A percentile compares a stretch with the other conserved stretches of the same genome.
phyloP scores from a whole-genome alignment of 2,888 invertebrate species.

The Polietes domitor region DNA sequence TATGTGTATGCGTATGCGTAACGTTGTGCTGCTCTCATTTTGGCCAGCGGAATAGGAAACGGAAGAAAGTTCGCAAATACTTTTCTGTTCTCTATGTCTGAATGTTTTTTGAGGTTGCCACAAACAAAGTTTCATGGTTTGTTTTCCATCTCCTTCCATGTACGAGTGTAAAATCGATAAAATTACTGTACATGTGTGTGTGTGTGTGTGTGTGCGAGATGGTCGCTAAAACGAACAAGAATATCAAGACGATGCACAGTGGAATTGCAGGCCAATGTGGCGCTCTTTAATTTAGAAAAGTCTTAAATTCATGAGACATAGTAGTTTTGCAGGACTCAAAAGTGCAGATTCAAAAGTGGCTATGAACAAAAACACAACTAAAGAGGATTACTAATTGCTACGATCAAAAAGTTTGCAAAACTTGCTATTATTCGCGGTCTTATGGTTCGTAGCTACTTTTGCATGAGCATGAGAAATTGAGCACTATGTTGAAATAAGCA shows the following conservation, averaged over 20 bases:
- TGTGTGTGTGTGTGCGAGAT: background rate
- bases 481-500: too few species aligned
- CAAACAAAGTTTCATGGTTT: constrained; percentile 19
- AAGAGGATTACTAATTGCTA: too few species aligned
- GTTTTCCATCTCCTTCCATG: background rate
- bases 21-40: background rate
- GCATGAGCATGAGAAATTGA: too few species aligned
- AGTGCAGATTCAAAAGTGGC: too few species aligned
- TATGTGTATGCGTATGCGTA: background rate
- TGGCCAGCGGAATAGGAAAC: background rate
- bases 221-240: background rate
- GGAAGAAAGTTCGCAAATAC: background rate
- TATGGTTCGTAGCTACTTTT: too few species aligned
- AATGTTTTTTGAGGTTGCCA: background rate
- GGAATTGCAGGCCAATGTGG: too few species aligned
- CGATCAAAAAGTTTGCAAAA: too few species aligned
- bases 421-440: too few species aligned
- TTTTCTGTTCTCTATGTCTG: background rate
- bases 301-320: too few species aligned
- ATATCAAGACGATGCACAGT: background rate
- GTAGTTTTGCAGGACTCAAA: too few species aligned
- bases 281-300: too few species aligned
- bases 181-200: background rate
- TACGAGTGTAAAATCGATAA: constrained; percentile 15
- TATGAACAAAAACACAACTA: too few species aligned